Conservation (phyloP, 2,113 vertebrate genomes). For the Felis catus region DNA sequence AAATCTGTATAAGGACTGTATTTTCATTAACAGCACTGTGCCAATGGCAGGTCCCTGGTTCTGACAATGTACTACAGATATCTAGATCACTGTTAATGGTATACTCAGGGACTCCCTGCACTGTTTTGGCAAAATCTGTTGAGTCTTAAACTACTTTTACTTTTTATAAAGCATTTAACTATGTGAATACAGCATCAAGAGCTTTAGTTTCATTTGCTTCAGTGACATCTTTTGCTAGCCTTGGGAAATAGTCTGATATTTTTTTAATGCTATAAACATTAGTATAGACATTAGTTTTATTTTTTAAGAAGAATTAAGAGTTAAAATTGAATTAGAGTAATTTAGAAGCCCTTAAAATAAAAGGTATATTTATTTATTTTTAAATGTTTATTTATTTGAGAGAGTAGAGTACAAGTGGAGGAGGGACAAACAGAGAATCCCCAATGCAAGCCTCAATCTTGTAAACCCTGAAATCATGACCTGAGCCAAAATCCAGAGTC, state of each 20-base stretch:
- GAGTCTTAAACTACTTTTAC: not conserved
- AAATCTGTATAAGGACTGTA: not conserved
- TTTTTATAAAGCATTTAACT: not conserved
- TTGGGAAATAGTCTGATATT: not conserved
- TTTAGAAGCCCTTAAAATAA: not conserved
- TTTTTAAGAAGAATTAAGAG: not conserved
- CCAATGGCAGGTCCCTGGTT: not conserved
- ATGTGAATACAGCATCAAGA: not conserved
- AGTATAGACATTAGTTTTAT: not conserved
- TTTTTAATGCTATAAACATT: not conserved
- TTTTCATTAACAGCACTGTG: not conserved
- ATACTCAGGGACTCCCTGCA: fast-evolving
- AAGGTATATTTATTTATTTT: not conserved
- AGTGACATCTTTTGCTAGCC: not conserved
- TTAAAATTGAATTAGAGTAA: not conserved
- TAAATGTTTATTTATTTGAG: not conserved
- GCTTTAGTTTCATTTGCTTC: not conserved
- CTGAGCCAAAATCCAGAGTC: too few relatives aligned
- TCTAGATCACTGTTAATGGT: not conserved
- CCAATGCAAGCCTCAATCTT: too few relatives aligned
- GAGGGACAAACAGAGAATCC: too few relatives aligned
- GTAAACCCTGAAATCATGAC: too few relatives aligned
- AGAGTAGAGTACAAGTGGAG: too few relatives aligned
- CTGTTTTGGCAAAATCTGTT: not conserved
- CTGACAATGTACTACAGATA: not conserved